Evolutionary conservation across 1,140 invertebrate genomes (phyloP).

Genomic region (Brachionus asplanchnoidis): DNA sequence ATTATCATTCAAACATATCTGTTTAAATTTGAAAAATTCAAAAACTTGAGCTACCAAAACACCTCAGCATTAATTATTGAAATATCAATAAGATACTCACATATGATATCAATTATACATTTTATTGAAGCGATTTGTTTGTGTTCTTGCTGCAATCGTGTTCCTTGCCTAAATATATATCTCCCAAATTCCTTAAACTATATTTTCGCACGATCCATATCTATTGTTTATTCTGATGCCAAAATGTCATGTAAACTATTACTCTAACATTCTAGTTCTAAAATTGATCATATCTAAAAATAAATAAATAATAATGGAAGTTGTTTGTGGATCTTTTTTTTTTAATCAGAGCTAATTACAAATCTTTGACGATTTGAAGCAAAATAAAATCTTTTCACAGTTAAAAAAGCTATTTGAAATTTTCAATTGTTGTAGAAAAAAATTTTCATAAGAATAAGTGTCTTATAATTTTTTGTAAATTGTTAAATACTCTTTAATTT

Average conservation of each 20-base stretch:
- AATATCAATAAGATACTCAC: background rate
- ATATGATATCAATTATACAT: constrained; percentile 24
- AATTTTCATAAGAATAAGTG: too few relatives aligned
- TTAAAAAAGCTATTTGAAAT: background rate
- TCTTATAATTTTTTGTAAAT: too few relatives aligned
- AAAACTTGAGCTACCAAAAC: background rate
- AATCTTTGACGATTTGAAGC: background rate
- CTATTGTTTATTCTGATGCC: background rate
- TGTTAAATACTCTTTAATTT: too few relatives aligned
- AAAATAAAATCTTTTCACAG: background rate
- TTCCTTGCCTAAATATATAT: background rate
- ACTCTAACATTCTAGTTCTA: background rate
- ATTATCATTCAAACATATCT: constrained; percentile 36
- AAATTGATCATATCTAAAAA: background rate
- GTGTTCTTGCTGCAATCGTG: background rate
- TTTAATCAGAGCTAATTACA: background rate
- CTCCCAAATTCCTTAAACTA: background rate
- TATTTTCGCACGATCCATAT: background rate
- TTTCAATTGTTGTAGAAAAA: too few relatives aligned
- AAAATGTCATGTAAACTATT: constrained; percentile 37
- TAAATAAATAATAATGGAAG: background rate
- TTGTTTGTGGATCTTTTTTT: background rate
- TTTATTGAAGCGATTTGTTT: constrained; percentile 36
- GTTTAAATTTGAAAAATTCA: background rate
- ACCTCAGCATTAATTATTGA: constrained; percentile 11